Evolutionary conservation across 1,140 invertebrate species (phyloP).

Genomic region (Thalassaphorura encarpata): DNA sequence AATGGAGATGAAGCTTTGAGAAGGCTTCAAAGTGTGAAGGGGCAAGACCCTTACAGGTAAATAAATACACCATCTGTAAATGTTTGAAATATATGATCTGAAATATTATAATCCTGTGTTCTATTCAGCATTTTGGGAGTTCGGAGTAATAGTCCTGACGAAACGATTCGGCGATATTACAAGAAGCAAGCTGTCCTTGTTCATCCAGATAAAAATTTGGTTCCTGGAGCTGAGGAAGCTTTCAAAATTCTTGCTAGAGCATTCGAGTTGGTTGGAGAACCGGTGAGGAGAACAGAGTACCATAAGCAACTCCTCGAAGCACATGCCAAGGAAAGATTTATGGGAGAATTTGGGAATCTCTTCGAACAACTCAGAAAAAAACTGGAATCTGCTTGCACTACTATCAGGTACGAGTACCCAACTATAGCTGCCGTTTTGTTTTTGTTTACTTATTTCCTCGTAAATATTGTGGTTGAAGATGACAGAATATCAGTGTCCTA

Average conservation of each 20-base stretch:
- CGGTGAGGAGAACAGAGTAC: slow-evolving; percentile 46
- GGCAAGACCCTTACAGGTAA: slow-evolving; percentile 85
- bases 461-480: no score
- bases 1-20: slow-evolving; percentile 92
- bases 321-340: slow-evolving; percentile 61
- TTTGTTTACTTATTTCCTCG: neutral
- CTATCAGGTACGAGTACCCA: slow-evolving; percentile 58
- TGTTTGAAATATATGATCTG: neutral
- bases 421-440: neutral
- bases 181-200: slow-evolving; percentile 83
- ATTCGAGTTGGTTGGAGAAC: slow-evolving; percentile 71
- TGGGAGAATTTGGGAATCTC: slow-evolving; percentile 68
- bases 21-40: slow-evolving; percentile 78
- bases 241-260: slow-evolving; percentile 91
- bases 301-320: slow-evolving; percentile 32
- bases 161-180: slow-evolving; percentile 90
- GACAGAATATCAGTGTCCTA: no score
- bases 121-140: slow-evolving; percentile 70
- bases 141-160: slow-evolving; percentile 71
- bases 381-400: slow-evolving; percentile 84
- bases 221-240: slow-evolving; percentile 86
- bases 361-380: slow-evolving; percentile 79
- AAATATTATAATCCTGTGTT: slow-evolving; percentile 15
- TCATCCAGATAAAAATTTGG: slow-evolving; percentile 90
- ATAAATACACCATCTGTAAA: neutral